Percentiles rank a stretch among this genome's conserved stretches.
Conservation (phyloP, 2,888 invertebrate species). For the Tetragnatha montana region DNA sequence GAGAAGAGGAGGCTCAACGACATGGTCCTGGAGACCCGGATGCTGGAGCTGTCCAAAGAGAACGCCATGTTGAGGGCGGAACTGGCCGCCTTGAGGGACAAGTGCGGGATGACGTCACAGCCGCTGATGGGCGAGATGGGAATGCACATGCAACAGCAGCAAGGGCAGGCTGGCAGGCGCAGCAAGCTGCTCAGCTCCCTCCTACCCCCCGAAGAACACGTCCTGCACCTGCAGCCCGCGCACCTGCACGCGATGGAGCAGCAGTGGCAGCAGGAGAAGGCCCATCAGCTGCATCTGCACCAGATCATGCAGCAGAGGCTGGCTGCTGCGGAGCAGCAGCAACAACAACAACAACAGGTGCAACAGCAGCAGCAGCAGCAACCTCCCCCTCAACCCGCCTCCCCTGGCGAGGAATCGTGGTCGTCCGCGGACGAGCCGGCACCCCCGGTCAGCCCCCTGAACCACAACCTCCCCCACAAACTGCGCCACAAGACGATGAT, state of each 20-base stretch:
- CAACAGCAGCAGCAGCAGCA: conserved; percentile 29
- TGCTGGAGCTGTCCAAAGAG: conserved; percentile 94
- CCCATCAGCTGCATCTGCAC: conserved; percentile 49
- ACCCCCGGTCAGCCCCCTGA: conserved; percentile 22
- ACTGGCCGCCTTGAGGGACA: conserved; percentile 92
- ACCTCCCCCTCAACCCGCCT: conserved; percentile 78
- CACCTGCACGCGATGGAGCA: conserved; percentile 57
- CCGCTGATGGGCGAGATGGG: conserved; percentile 90
- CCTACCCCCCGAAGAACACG: conserved; percentile 46
- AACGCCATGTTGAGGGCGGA: conserved; percentile 96
- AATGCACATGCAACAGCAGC: conserved; percentile 79
- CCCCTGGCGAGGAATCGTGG: conserved; percentile 63
- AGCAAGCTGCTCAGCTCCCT: conserved; percentile 70
- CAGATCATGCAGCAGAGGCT: conserved; percentile 34
- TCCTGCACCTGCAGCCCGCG: conserved; percentile 46
- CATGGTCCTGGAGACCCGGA: conserved; percentile 95
- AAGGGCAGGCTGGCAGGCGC: conserved; percentile 62
- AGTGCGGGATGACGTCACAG: conserved; percentile 91
- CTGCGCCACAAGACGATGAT: conserved; percentile 93
- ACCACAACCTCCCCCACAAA: conserved; percentile 86
- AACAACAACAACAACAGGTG: conserved; percentile 55
- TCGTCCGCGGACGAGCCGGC: conserved; percentile 70
- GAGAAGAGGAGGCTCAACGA: conserved; percentile 97
- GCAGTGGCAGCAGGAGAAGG: conserved; percentile 66
- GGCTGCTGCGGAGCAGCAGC: conserved; percentile 47